A percentile compares a stretch with the other conserved stretches of the same genome.
Conservation (phyloP, 1,140 invertebrate species). For the Microplitis mediator region DNA sequence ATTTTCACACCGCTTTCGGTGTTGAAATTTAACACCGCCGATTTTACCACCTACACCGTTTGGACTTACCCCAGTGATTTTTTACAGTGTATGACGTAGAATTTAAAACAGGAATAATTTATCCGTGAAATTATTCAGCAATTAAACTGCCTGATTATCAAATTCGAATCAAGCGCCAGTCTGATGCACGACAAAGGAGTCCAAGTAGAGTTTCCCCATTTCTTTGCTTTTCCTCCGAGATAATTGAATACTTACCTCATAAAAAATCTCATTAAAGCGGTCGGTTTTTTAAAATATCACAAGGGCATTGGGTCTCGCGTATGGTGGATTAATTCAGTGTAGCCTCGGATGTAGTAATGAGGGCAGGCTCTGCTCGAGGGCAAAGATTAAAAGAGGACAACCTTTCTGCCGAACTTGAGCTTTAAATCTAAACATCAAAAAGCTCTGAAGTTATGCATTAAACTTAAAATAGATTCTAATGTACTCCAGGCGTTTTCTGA, state of each 20-base stretch:
- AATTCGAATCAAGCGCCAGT: too few relatives aligned
- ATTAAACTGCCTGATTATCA: too few relatives aligned
- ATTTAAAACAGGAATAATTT: too few relatives aligned
- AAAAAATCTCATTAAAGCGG: slow-evolving; percentile 24
- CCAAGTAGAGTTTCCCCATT: background rate
- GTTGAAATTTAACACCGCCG: too few relatives aligned
- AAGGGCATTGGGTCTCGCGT: background rate
- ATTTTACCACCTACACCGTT: too few relatives aligned
- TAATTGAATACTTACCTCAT: background rate
- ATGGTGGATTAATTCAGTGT: slow-evolving; percentile 16
- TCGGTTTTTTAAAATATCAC: slow-evolving; percentile 12
- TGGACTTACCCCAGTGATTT: too few relatives aligned
- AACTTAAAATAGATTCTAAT: background rate
- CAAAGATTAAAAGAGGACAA: background rate
- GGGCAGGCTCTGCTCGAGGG: background rate
- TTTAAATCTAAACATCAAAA: background rate
- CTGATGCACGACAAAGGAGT: too few relatives aligned
- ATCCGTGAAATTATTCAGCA: too few relatives aligned
- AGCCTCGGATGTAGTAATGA: background rate
- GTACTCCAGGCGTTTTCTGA: background rate
- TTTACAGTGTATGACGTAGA: too few relatives aligned
- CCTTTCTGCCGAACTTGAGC: background rate
- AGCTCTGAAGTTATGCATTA: background rate
- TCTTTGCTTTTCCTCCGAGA: background rate
- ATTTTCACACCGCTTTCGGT: too few relatives aligned